Evolutionary conservation across 1,140 invertebrate genomes (phyloP), one percentile per base, ranked within the genome.

Genomic region (Lycorma delicatula): DNA sequence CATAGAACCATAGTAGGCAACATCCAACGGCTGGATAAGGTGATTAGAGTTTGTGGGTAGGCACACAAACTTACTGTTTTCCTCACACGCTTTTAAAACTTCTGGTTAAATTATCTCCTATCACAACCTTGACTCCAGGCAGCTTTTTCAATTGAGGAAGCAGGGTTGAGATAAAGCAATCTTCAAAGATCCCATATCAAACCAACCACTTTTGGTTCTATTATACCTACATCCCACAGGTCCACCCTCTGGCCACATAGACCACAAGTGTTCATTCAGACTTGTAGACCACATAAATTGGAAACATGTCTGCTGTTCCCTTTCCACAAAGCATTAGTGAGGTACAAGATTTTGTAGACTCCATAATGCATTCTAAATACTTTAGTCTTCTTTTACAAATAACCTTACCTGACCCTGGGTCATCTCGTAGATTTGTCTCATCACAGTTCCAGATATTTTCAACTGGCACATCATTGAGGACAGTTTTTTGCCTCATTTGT

Each of bases 1-100:
- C 9, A 70, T 48, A 20, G 70, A 66, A 0, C 58, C 46, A 64
- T 73, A 73, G 36, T 66, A 64, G 0, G 66, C 56, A 1, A 74
- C 67, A 63, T 73, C 72, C 28, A 67, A 49, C 11, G 72, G 72
- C 61, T 74, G 72, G 4, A 70, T 50, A 12, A 75, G 65, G 54
- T 74, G 72, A 7, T 68, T 74, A 1, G 68, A 60, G 62, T 75
- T 74, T n/a, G 70, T 69, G 9, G 71, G 67, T 47, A 73, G 58
- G 36, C 51, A 67, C 18, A 70, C 52, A 54, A 74, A 69, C 16
- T 49, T 56, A 47, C 67, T 41, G 56, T 68, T 64, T 64, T 65
- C 56, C 36, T 59, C 48, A 41, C 64, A 64, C 5, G 48, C n/a
- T 29, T 60, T 58, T 11, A 70, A 22, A 23, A 68, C 58, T 26